Evolutionary conservation across 2,113 vertebrate species (phyloP), one percentile per base, ranked within the genome.

Genomic region (Crypturellus undulatus): DNA sequence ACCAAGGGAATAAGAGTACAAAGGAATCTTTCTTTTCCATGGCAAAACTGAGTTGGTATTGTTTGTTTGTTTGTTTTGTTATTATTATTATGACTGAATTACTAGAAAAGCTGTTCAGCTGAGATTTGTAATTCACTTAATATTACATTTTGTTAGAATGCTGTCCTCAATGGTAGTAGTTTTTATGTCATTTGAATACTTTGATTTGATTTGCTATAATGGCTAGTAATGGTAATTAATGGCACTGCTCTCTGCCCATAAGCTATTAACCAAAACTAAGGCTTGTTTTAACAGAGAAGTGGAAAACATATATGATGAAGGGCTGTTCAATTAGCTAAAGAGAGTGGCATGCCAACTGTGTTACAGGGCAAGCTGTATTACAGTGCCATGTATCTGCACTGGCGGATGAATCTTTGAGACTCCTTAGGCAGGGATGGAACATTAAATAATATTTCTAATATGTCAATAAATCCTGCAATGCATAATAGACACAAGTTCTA

Each of bases 1-100:
- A 34, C 18, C 2, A 0, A 2, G 2, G 21, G 19, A 78, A 70
- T 1, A 0, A 60, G 16, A 34, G 58, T 30, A 19, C 15, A 13
- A 1, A 0, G 67, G 38, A 58, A 51, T 75, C 67, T 56, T 42
- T 28, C 30, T 76, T 84, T 3, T 43, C 63, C 49, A 3, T 32
- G 7, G n/a, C 67, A 83, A 62, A 87, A 69, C 19, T 24, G 6
- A 69, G 40, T 21, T 43, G 42, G 22, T 49, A 22, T 20, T 20
- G 49, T 49, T 49, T 43, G 43, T 22, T 49, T 49, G 49, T 22
- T 49, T 49, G 20, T 49, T 49, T 49, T 49, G 22, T 49, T 22
- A 9, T 24, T 49, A 49, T 67, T 62, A 52, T 15, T 86, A 40
- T 32, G 34, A 21, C 16, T 42, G n/a, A 63, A 54, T 80, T 82